These are phyloP conservation scores for Encarsia formosa DNA, from an alignment of 2,888 invertebrate species.

Conservation along the genomic window DNA sequence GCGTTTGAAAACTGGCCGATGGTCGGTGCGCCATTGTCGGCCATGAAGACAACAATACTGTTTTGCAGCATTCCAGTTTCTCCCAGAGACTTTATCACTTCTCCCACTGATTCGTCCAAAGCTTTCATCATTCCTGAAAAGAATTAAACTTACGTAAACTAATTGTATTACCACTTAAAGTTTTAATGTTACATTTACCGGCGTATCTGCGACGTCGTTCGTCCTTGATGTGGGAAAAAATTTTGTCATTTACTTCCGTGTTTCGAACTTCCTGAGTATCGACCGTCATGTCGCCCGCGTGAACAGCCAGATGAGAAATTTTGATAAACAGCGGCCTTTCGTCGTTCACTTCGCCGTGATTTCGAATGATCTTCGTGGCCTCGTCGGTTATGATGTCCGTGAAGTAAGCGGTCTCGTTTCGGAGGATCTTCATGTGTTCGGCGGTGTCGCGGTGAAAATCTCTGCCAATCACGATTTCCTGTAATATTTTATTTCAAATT, in stretches of 20 bases:
- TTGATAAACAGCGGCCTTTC: constrained; percentile 71
- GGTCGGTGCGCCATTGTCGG: constrained; percentile 59
- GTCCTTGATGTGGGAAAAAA: constrained; percentile 67
- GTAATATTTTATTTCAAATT: background rate
- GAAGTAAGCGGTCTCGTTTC: constrained; percentile 56
- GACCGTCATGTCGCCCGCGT: constrained; percentile 60
- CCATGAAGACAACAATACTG: constrained; percentile 60
- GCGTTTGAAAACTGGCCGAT: constrained; percentile 54
- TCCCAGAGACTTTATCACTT: constrained; percentile 54
- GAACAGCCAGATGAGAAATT: constrained; percentile 75
- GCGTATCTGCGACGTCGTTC: constrained; percentile 67
- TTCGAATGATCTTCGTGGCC: constrained; percentile 60
- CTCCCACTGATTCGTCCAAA: constrained; percentile 60
- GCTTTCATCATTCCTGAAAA: constrained; percentile 60
- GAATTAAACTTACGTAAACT: too few relatives aligned
- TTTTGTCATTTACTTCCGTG: constrained; percentile 61
- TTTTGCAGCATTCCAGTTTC: constrained; percentile 55
- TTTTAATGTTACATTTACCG: too few relatives aligned
- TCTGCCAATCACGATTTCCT: constrained; percentile 38
- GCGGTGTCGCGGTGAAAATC: constrained; percentile 51
- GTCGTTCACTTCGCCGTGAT: constrained; percentile 51
- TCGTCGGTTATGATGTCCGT: constrained; percentile 68
- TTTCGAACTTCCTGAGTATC: constrained; percentile 68
- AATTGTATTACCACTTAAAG: too few relatives aligned
- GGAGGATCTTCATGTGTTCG: constrained; percentile 42